Evolutionary conservation across 2,797 vertebrate species (phyloP).

Genomic region (Linurgus olivaceus): DNA sequence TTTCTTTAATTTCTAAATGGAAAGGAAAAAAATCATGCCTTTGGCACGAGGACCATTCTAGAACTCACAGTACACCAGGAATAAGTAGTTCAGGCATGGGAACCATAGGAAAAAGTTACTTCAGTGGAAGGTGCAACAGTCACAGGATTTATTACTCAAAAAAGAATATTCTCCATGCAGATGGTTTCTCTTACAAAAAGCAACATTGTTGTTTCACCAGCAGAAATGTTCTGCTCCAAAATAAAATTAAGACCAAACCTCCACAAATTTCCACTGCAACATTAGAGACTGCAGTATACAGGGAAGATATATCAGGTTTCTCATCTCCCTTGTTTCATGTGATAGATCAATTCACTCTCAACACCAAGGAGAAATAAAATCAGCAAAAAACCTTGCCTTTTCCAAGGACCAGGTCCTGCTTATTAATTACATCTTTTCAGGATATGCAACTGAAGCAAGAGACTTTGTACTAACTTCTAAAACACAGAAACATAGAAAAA

Average conservation of each 20-base stretch:
- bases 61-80: background rate
- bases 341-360: background rate
- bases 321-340: background rate
- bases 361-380: background rate
- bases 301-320: background rate
- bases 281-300: background rate
- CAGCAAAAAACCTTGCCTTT: background rate
- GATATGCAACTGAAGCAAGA: background rate
- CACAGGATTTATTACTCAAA: background rate
- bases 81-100: background rate
- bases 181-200: background rate
- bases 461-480: background rate
- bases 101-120: background rate
- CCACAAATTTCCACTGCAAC: background rate
- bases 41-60: background rate
- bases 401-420: background rate
- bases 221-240: background rate
- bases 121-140: background rate
- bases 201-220: background rate
- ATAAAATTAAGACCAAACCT: background rate
- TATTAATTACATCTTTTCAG: background rate
- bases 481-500: background rate
- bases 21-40: background rate
- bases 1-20: background rate
- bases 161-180: background rate